A percentile compares a stretch with the other conserved stretches of the same genome.
Evolutionary conservation across 35 echinoderm and acorn worm genomes (phyloP).

Genomic region (Lytechinus variegatus): DNA sequence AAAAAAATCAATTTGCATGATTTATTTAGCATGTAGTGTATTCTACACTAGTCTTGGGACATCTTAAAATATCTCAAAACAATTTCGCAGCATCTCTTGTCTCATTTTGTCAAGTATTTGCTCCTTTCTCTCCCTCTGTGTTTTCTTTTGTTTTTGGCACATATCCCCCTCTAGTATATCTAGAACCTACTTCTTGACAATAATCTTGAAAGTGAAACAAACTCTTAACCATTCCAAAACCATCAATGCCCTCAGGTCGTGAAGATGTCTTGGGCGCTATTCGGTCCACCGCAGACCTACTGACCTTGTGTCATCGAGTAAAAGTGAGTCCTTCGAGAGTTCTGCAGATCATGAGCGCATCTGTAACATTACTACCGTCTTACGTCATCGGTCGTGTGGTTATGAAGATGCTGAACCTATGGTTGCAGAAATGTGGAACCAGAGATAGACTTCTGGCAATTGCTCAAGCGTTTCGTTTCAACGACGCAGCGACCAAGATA

Average conservation of each 20-base stretch:
- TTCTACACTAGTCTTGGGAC: too few relatives aligned
- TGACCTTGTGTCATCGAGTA: not conserved
- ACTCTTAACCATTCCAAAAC: too few relatives aligned
- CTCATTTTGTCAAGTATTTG: too few relatives aligned
- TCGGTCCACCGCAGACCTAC: not conserved
- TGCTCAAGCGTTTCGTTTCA: not conserved
- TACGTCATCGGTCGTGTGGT: not conserved
- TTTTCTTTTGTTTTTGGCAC: too few relatives aligned
- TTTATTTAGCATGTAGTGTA: too few relatives aligned
- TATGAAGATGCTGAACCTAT: not conserved
- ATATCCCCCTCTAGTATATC: too few relatives aligned
- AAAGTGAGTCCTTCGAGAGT: not conserved
- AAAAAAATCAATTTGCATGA: too few relatives aligned
- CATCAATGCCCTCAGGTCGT: not conserved
- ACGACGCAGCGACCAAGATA: not conserved
- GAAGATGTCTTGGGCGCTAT: not conserved
- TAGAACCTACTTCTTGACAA: too few relatives aligned
- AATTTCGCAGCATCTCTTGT: too few relatives aligned
- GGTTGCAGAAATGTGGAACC: not conserved
- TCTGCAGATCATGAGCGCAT: not conserved
- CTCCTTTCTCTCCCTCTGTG: too few relatives aligned
- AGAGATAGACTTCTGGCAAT: not conserved
- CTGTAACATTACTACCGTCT: not conserved
- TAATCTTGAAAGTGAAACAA: too few relatives aligned
- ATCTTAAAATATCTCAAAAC: too few relatives aligned